Evolutionary conservation across 2,797 vertebrate species (phyloP).

Genomic region (Galaxias olidus): DNA sequence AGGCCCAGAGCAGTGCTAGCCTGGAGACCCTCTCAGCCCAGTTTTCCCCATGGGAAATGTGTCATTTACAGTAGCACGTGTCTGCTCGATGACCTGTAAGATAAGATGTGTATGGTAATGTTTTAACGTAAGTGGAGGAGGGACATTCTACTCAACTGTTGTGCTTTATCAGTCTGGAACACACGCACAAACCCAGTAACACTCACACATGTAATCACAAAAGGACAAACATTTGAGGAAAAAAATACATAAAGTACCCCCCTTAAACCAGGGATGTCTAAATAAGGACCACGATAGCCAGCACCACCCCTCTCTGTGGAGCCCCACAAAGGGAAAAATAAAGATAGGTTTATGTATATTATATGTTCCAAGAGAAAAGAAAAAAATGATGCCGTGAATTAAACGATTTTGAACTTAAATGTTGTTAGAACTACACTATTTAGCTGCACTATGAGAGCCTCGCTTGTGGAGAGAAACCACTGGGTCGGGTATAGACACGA

Average conservation of each 20-base stretch:
- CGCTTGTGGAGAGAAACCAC: constrained; percentile 51
- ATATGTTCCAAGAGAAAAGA: constrained; percentile 33
- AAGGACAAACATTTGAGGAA: not conserved
- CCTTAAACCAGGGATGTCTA: constrained; percentile 46
- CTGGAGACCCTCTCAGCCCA: constrained; percentile 61
- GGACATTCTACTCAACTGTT: constrained; percentile 51
- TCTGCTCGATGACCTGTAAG: constrained; percentile 61
- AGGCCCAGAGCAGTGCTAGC: constrained; percentile 60
- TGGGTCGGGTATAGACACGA: constrained; percentile 44
- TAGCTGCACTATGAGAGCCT: constrained; percentile 59
- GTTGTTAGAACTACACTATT: constrained; percentile 51
- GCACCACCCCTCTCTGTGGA: constrained; percentile 45
- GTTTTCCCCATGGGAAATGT: constrained; percentile 79
- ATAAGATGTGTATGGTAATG: no score
- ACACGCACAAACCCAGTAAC: constrained; percentile 31
- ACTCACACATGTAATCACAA: constrained; percentile 16
- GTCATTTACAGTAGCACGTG: constrained; percentile 65
- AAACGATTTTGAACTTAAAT: constrained; percentile 42
- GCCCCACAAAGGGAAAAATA: constrained; percentile 23
- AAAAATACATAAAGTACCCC: not conserved
- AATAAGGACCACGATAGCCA: constrained; percentile 65
- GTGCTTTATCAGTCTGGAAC: constrained; percentile 54
- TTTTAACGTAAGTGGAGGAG: constrained; percentile 43
- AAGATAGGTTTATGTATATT: constrained; percentile 49
- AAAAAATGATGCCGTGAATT: constrained; percentile 38